Percentiles rank a stretch among this genome's conserved stretches.
phyloP scores from a whole-genome alignment of 1,140 invertebrate genomes.

The Thaumatotibia leucotreta region DNA sequence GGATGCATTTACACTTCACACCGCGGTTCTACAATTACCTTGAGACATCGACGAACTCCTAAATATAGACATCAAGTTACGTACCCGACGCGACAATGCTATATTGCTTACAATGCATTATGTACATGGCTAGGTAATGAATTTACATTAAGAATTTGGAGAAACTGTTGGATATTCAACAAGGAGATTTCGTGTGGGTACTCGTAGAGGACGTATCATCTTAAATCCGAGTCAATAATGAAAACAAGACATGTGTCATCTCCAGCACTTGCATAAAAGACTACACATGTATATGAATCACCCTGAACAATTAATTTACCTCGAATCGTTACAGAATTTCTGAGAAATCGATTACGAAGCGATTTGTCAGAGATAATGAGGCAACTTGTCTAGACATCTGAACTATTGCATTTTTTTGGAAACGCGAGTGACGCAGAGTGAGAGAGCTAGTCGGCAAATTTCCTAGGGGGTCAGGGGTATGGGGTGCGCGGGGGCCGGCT shows the following conservation, averaged over 20 bases:
- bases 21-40: conserved; percentile 26
- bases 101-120: conserved; percentile 17
- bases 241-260: background rate
- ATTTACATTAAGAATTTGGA: background rate
- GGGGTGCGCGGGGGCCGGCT: conserved; percentile 37
- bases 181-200: too few relatives aligned
- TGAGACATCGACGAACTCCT: conserved; percentile 35
- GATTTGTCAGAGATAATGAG: background rate
- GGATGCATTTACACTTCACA: conserved; percentile 17
- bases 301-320: conserved; percentile 3
- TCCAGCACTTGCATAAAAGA: background rate
- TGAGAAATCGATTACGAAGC: background rate
- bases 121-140: background rate
- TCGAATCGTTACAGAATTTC: conserved; percentile 2
- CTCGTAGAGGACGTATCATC: too few relatives aligned
- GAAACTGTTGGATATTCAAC: too few relatives aligned
- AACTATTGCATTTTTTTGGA: background rate
- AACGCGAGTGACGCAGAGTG: conserved; percentile 15
- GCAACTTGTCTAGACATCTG: conserved; percentile 1
- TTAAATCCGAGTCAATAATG: background rate
- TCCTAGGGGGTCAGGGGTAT: conserved; percentile 37
- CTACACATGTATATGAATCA: background rate
- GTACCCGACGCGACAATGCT: conserved; percentile 34
- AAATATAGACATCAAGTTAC: conserved; percentile 44
- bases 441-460: conserved; percentile 40